A percentile compares a stretch with the other conserved stretches of the same genome.
Evolutionary conservation across 2,888 invertebrate genomes (phyloP).

Genomic region (Macropis europaea): DNA sequence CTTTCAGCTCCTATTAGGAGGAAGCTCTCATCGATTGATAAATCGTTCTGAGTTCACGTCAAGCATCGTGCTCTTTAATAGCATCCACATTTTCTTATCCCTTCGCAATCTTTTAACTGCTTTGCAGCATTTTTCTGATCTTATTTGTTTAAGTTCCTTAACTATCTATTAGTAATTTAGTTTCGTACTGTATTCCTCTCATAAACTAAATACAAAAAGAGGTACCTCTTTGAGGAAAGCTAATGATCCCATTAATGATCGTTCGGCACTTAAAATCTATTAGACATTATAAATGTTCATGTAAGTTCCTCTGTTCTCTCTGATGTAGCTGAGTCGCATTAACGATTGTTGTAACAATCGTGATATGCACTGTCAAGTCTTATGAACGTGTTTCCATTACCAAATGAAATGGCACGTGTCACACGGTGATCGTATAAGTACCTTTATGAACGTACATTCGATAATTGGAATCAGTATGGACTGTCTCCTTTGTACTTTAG

Average conservation of each 20-base stretch:
- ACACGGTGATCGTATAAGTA: constrained; percentile 25
- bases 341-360: constrained; percentile 8
- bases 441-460: constrained; percentile 35
- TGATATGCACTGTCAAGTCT: not conserved
- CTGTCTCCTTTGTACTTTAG: constrained; percentile 30
- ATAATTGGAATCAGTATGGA: constrained; percentile 16
- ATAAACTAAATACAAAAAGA: constrained; percentile 96
- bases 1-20: no score
- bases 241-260: constrained; percentile 87
- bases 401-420: constrained; percentile 8
- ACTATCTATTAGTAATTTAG: no score
- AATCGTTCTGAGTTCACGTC: no score
- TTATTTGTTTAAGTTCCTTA: no score
- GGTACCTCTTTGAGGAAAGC: constrained; percentile 92
- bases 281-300: constrained; percentile 76
- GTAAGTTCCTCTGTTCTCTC: constrained; percentile 52
- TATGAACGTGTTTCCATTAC: constrained; percentile 8
- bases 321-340: constrained; percentile 28
- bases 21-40: no score
- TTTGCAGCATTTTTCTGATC: no score
- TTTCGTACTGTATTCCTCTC: no score
- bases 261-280: constrained; percentile 93
- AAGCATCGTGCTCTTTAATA: no score
- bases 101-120: no score
- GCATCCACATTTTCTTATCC: no score